phyloP scores from a whole-genome alignment of 2,888 invertebrate genomes.

The Notodonta ziczac region DNA sequence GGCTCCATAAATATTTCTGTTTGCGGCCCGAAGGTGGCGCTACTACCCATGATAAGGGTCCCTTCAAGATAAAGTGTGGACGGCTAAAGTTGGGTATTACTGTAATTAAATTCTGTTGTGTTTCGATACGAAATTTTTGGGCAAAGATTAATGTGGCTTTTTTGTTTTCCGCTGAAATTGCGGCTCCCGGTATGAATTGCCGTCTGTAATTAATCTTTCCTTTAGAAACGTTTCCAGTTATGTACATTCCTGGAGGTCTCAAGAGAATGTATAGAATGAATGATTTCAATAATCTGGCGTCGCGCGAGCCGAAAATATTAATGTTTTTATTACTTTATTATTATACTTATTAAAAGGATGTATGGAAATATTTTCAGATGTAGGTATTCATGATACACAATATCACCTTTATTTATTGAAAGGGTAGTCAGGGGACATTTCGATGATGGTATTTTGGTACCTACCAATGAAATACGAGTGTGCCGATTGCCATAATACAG shows the following conservation, averaged over 20 bases:
- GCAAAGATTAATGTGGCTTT: constrained; percentile 15
- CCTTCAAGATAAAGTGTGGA: constrained; percentile 27
- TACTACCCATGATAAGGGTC: constrained; percentile 51
- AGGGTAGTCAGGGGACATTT: no score
- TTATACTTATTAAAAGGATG: no score
- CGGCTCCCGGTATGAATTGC: constrained; percentile 6
- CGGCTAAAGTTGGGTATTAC: constrained; percentile 19
- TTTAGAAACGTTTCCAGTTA: constrained; percentile 1
- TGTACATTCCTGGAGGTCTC: background rate
- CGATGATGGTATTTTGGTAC: no score
- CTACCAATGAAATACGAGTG: no score
- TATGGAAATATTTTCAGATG: no score
- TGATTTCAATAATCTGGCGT: background rate
- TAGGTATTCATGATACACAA: no score
- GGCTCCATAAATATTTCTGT: constrained; percentile 58
- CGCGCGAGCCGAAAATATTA: no score
- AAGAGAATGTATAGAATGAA: background rate
- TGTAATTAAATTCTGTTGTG: constrained; percentile 38
- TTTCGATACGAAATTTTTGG: constrained; percentile 18
- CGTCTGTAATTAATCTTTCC: constrained; percentile 5
- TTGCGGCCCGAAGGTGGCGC: constrained; percentile 43
- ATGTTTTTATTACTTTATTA: no score
- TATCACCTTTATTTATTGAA: no score
- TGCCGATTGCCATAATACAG: no score
- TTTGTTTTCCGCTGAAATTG: constrained; percentile 9